Percentiles rank a stretch among this genome's conserved stretches.
These are phyloP conservation scores for Scaptomyza montana DNA, from an alignment of 1,140 invertebrate species.

Conservation along the genomic window DNA sequence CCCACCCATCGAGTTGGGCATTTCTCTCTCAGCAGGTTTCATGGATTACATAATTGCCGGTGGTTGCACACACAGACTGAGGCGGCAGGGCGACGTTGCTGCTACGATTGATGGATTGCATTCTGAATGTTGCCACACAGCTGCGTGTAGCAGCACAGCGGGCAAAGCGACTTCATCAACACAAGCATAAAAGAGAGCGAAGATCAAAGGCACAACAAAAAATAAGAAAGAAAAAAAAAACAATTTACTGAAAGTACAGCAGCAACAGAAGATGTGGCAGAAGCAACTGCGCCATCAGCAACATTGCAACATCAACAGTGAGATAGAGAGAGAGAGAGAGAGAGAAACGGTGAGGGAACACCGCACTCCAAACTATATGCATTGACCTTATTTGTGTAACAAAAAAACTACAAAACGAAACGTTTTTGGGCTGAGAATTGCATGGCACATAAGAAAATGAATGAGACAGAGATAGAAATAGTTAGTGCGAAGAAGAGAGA, in stretches of 20 bases:
- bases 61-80: slow-evolving; percentile 55
- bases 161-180: slow-evolving; percentile 5
- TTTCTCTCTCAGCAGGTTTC: slow-evolving; percentile 37
- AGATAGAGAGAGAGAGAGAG: slow-evolving; percentile 20
- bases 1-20: slow-evolving; percentile 5
- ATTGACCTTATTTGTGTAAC: slow-evolving; percentile 68
- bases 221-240: slow-evolving; percentile 11
- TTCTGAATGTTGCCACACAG: slow-evolving; percentile 71
- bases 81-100: slow-evolving; percentile 1
- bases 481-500: not conserved
- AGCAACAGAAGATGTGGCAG: slow-evolving; percentile 20
- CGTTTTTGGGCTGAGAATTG: slow-evolving; percentile 58
- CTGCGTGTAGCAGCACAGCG: slow-evolving; percentile 10
- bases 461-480: not conserved
- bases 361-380: slow-evolving; percentile 62
- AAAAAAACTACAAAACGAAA: slow-evolving; percentile 35
- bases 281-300: slow-evolving; percentile 49
- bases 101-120: slow-evolving; percentile 75
- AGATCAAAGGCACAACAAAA: slow-evolving; percentile 63
- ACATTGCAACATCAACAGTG: slow-evolving; percentile 70
- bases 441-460: slow-evolving; percentile 22
- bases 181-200: slow-evolving; percentile 45
- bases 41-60: slow-evolving; percentile 67
- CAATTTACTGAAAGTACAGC: slow-evolving; percentile 49
- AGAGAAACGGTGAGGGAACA: slow-evolving; percentile 17